Conservation (phyloP, 2,888 invertebrate genomes). For the Portevinia maculata region DNA sequence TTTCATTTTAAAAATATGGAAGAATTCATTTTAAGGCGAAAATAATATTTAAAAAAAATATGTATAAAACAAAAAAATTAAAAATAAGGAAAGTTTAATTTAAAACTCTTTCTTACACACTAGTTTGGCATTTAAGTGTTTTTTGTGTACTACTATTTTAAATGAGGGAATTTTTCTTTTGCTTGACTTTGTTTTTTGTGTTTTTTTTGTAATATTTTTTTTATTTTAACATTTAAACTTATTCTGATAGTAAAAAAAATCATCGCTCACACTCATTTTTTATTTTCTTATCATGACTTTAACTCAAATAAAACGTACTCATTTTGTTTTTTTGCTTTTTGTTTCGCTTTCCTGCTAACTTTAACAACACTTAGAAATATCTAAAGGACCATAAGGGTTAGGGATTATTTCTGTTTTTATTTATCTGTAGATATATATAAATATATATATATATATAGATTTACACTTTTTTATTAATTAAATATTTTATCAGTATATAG, state of each 20-base stretch:
- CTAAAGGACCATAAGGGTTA: constrained; percentile 61
- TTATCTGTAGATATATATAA: constrained; percentile 69
- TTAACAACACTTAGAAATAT: constrained; percentile 73
- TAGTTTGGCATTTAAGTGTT: constrained; percentile 74
- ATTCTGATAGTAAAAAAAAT: constrained; percentile 64
- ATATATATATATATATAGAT: constrained; percentile 69
- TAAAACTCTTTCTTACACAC: constrained; percentile 52
- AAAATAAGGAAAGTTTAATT: constrained; percentile 48
- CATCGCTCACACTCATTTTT: constrained; percentile 40
- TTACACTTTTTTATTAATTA: constrained; percentile 59
- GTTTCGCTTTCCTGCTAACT: constrained; percentile 60
- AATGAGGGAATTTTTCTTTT: constrained; percentile 50
- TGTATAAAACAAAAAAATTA: constrained; percentile 28
- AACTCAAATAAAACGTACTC: constrained; percentile 51
- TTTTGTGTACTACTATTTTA: constrained; percentile 56
- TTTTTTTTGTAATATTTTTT: constrained; percentile 8
- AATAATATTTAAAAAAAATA: constrained; percentile 32
- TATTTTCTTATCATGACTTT: constrained; percentile 58
- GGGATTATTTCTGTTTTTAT: constrained; percentile 49
- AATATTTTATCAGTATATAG: constrained; percentile 70
- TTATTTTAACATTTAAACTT: constrained; percentile 60
- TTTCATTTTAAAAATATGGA: constrained; percentile 61
- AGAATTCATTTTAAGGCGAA: constrained; percentile 66
- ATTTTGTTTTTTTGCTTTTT: constrained; percentile 53
- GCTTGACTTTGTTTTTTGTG: neutral